Percentiles rank a stretch among this genome's conserved stretches.
phyloP scores from a whole-genome alignment of 1,140 invertebrate genomes.

The Caerostris extrusa region DNA sequence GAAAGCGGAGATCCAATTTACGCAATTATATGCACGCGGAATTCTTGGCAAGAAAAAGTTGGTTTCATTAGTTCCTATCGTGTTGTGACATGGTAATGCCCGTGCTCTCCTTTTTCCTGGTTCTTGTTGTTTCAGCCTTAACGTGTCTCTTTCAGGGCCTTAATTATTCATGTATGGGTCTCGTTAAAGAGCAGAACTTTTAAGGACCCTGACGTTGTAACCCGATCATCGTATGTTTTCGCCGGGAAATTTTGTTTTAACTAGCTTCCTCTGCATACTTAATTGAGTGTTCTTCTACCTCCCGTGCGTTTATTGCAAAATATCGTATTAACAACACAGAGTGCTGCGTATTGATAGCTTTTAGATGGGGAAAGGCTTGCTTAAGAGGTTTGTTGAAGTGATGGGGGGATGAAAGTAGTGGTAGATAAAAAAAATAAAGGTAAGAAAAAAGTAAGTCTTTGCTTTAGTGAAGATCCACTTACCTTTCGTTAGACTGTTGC shows the following conservation, averaged over 20 bases:
- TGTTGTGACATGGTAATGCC: conserved; percentile 52
- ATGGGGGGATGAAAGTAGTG: background rate
- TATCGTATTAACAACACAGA: background rate
- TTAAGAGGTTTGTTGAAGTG: background rate
- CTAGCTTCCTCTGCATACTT: conserved; percentile 20
- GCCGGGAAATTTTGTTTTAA: conserved; percentile 40
- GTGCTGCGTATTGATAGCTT: background rate
- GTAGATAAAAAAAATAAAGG: background rate
- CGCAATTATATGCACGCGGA: conserved; percentile 52
- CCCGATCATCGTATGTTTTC: conserved; percentile 47
- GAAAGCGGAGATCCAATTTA: conserved; percentile 43
- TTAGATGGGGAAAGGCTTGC: background rate
- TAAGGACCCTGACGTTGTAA: conserved; percentile 37
- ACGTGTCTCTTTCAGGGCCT: conserved; percentile 10
- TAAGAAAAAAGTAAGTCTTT: background rate
- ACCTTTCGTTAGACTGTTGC: background rate
- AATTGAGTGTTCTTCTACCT: conserved; percentile 13
- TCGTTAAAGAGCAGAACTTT: conserved; percentile 43
- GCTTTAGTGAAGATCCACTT: background rate
- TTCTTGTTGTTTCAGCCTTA: background rate
- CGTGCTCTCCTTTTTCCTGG: background rate
- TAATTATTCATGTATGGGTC: conserved; percentile 66
- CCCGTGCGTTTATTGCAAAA: conserved; percentile 21
- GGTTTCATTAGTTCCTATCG: conserved; percentile 44
- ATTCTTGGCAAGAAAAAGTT: background rate